A percentile compares a stretch with the other conserved stretches of the same genome.
phyloP scores from a whole-genome alignment of 2,797 vertebrate genomes.

The Silurus lanzhouensis region DNA sequence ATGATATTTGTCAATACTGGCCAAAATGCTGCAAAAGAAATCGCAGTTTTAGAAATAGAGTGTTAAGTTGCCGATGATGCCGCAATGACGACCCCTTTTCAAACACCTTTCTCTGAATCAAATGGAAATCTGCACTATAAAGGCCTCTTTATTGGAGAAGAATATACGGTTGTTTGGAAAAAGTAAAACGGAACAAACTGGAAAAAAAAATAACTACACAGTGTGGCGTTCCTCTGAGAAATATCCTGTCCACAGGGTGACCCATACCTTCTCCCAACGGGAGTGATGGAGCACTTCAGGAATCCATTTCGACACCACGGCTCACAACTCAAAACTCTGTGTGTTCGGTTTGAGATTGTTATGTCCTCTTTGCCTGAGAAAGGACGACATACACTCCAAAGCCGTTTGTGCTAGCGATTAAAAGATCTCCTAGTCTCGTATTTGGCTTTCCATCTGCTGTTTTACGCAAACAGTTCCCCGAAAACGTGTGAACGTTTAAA shows the following conservation, averaged over 20 bases:
- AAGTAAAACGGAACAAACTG: conserved; percentile 46
- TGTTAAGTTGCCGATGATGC: conserved; percentile 55
- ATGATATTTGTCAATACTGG: conserved; percentile 67
- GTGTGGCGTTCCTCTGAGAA: conserved; percentile 53
- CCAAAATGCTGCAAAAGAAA: conserved; percentile 58
- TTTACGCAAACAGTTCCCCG: conserved; percentile 37
- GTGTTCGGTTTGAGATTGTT: conserved; percentile 53
- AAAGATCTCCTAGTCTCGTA: conserved; percentile 65
- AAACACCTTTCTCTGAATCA: conserved; percentile 54
- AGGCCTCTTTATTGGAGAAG: conserved; percentile 76
- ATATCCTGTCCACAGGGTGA: conserved; percentile 62
- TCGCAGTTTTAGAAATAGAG: conserved; percentile 66
- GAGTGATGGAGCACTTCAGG: conserved; percentile 57
- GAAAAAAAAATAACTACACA: conserved; percentile 46
- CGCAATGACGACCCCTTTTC: conserved; percentile 49
- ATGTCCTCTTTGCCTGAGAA: conserved; percentile 51
- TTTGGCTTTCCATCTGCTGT: conserved; percentile 69
- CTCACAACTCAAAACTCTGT: conserved; percentile 57
- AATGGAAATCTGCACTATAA: conserved; percentile 65
- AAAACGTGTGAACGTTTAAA: conserved; percentile 65
- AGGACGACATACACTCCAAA: conserved; percentile 59
- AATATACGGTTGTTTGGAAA: conserved; percentile 62
- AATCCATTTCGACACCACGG: conserved; percentile 60
- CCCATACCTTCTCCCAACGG: conserved; percentile 48
- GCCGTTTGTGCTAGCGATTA: conserved; percentile 60